Conservation (phyloP, 2,888 invertebrate species). For the Pyrochroa serraticornis region DNA sequence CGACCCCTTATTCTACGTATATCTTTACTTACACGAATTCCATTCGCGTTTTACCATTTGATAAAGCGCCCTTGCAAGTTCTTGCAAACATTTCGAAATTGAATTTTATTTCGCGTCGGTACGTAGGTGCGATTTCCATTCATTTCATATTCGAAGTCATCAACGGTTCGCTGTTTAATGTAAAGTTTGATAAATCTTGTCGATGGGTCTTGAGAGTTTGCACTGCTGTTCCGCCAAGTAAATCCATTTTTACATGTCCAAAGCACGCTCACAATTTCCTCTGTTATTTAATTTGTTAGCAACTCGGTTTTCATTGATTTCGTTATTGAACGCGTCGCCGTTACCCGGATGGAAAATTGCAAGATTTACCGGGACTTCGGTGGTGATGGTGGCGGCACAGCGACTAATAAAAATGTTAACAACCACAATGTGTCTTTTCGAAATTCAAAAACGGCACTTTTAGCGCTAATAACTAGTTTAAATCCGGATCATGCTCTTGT, state of each 20-base stretch:
- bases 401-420: background rate
- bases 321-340: background rate
- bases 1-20: background rate
- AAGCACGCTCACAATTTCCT: background rate
- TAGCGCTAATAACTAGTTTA: constrained; percentile 4
- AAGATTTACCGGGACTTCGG: background rate
- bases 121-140: background rate
- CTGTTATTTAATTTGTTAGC: background rate
- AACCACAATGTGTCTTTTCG: background rate
- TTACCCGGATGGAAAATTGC: background rate
- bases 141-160: background rate
- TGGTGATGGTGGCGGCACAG: background rate
- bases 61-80: too few relatives aligned
- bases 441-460: background rate
- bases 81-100: background rate
- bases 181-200: background rate
- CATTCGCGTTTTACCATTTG: background rate
- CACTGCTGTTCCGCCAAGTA: background rate
- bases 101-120: background rate
- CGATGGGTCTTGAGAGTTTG: too few relatives aligned
- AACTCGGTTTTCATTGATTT: background rate
- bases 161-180: background rate
- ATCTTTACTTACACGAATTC: background rate
- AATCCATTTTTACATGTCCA: background rate
- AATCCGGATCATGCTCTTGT: constrained; percentile 1